Evolutionary conservation across 2,797 vertebrate genomes (phyloP).

Genomic region (Eleutherodactylus coqui): DNA sequence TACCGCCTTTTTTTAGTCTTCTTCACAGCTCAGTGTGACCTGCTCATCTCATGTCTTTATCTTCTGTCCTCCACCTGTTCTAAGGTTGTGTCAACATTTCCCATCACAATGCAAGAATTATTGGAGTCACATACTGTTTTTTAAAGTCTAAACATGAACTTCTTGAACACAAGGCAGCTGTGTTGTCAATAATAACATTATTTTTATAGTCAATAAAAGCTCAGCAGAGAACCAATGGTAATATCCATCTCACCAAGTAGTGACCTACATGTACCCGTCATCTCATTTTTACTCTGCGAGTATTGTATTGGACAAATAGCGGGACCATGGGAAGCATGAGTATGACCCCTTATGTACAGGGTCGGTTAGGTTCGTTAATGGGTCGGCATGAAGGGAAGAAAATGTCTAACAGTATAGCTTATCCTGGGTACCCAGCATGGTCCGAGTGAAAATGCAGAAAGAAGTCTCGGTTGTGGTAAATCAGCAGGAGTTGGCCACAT

Average conservation of each 20-base stretch:
- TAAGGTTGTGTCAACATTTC: constrained; percentile 21
- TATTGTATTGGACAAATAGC: background rate
- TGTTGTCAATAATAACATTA: constrained; percentile 16
- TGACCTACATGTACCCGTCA: background rate
- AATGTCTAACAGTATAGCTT: no score
- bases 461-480: no score
- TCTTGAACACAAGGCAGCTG: background rate
- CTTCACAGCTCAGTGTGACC: background rate
- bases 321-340: background rate
- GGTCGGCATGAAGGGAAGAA: no score
- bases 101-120: background rate
- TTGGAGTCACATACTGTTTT: constrained; percentile 14
- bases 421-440: no score
- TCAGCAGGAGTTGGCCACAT: no score
- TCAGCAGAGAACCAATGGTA: no score
- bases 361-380: no score
- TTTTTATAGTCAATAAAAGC: background rate
- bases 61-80: constrained; percentile 4
- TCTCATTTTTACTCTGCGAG: background rate
- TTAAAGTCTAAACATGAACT: background rate
- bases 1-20: background rate
- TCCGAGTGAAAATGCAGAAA: no score
- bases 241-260: no score
- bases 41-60: background rate
- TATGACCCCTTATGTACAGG: background rate